Evolutionary conservation across 2,888 invertebrate species (phyloP), one percentile per base, ranked within the genome.

Genomic region (Boloria euphrosyne): DNA sequence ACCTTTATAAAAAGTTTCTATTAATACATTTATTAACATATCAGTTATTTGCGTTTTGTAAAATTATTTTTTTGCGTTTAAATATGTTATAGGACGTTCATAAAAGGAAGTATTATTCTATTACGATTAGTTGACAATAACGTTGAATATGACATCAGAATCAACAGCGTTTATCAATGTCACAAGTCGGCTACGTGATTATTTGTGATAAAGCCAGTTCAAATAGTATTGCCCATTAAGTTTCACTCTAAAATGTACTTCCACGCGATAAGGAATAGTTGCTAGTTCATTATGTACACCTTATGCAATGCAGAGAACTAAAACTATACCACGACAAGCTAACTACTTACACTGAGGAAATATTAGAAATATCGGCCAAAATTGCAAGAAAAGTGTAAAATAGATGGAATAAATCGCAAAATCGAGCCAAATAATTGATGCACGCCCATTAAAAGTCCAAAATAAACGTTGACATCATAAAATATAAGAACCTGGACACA

Each of bases 401-500:
- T 31, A n/a, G 1, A 4, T 31, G 31, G 4, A n/a, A 13, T 16
- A 38, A 17, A 54, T 22, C 4, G 22, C 7, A n/a, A 44, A 44
- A n/a, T 43, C 1, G 6, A 27, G 13, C n/a, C 53, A 59, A 63
- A 58, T 53, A 54, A 63, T 60, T 62, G 49, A 49, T 49, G 38
- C 57, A 38, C 52, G 62, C 47, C 51, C 62, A 65, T 58, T 65
- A 57, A 66, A 62, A 58, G 54, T 71, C 69, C 65, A 54, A 62
- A 71, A 71, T 69, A 70, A 72, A 70, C 68, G 72, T 75, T 67
- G 70, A 70, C 72, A 71, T 71, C 72, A 70, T 69, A 71, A 70
- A 72, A 74, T 71, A 70, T 70, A 67, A 72, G 73, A 73, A 66
- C 68, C 71, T 76, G 73, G 73, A 72, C 67, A 72, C 70, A 70